These are phyloP conservation scores for Bombus turneri DNA, from an alignment of 1,140 invertebrate genomes.

Conservation along the genomic window DNA sequence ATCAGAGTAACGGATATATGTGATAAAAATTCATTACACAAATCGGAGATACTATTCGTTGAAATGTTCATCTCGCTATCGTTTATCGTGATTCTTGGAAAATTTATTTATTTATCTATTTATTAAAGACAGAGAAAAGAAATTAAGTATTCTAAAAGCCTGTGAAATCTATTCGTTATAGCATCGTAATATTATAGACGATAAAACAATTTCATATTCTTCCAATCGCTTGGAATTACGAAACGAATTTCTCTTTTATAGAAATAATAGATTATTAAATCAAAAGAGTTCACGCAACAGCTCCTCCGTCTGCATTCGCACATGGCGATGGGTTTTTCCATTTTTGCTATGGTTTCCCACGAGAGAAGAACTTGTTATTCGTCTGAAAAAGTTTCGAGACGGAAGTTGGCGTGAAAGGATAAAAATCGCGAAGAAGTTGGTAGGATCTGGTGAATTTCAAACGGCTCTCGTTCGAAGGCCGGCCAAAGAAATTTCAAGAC, in stretches of 20 bases:
- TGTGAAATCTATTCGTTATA: too few species aligned
- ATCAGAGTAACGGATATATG: not conserved
- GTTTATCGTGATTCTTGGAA: too few species aligned
- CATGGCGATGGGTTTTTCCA: not conserved
- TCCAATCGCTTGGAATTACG: too few species aligned
- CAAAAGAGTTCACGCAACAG: not conserved
- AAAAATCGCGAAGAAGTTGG: constrained; percentile 17
- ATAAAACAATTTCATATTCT: too few species aligned
- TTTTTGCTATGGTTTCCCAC: not conserved
- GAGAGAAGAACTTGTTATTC: too few species aligned
- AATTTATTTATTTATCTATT: too few species aligned
- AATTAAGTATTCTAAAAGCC: too few species aligned
- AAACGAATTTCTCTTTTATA: not conserved
- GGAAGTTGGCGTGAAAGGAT: not conserved
- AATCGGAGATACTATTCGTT: too few species aligned
- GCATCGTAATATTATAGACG: too few species aligned
- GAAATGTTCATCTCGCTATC: too few species aligned
- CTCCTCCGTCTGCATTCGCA: not conserved
- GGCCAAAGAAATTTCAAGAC: not conserved
- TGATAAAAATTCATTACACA: too few species aligned
- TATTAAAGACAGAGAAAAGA: too few species aligned
- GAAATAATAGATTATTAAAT: not conserved
- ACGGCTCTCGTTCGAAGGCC: not conserved
- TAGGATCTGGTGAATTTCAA: constrained; percentile 26
- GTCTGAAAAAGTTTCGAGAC: constrained; percentile 1